A percentile compares a stretch with the other conserved stretches of the same genome.
Evolutionary conservation across 2,797 vertebrate genomes (phyloP).

Genomic region (Cuculus canorus): DNA sequence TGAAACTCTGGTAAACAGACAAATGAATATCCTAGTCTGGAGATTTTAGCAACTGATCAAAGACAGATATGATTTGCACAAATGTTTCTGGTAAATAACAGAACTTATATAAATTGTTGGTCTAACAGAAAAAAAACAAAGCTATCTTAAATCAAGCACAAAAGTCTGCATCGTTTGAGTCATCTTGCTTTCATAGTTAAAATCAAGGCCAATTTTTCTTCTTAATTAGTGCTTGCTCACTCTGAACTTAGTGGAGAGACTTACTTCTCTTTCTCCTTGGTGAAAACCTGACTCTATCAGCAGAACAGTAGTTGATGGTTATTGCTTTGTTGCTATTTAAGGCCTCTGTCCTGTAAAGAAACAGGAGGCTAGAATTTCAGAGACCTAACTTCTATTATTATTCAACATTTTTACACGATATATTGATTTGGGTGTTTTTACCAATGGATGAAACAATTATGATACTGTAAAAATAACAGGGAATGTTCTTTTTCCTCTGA

Average conservation of each 20-base stretch:
- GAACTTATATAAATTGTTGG: background rate
- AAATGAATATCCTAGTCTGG: background rate
- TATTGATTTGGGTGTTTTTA: background rate
- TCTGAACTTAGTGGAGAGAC: background rate
- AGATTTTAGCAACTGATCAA: conserved; percentile 36
- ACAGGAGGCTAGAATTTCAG: background rate
- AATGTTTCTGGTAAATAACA: conserved; percentile 39
- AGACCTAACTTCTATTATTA: background rate
- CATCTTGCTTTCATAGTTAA: background rate
- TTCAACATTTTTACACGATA: background rate
- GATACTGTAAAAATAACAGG: background rate
- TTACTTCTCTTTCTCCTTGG: background rate
- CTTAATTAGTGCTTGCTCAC: background rate
- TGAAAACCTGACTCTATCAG: conserved; percentile 12
- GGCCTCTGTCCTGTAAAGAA: background rate
- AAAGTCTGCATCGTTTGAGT: background rate
- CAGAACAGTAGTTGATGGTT: background rate
- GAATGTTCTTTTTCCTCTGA: background rate
- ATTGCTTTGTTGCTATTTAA: conserved; percentile 30
- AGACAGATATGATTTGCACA: background rate
- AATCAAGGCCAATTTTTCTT: background rate
- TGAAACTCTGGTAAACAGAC: background rate
- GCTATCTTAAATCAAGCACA: background rate
- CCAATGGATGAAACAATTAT: background rate
- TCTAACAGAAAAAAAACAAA: background rate